Conservation (phyloP, 2,797 vertebrate species). For the Podarcis siculus region DNA sequence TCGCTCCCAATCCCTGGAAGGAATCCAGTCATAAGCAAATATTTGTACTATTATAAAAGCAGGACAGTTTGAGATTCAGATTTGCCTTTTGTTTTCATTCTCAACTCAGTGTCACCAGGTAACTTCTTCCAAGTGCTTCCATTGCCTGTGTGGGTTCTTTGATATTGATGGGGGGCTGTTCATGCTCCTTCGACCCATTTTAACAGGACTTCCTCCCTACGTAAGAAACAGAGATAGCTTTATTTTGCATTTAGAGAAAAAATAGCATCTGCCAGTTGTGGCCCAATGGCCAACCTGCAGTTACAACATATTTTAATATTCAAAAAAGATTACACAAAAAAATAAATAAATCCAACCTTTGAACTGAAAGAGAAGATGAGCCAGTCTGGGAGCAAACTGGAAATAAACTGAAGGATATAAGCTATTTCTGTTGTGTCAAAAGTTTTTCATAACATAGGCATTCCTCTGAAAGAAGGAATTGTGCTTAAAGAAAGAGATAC, state of each 20-base stretch:
- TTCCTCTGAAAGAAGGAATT: too few species aligned
- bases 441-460: background rate
- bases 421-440: background rate
- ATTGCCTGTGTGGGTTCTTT: background rate
- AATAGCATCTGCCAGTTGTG: too few species aligned
- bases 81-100: background rate
- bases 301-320: too few species aligned
- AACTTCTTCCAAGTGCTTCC: background rate
- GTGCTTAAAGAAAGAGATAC: background rate
- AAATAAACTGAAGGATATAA: background rate
- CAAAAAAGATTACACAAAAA: too few species aligned
- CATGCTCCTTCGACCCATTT: background rate
- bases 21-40: conserved; percentile 9
- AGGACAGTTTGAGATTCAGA: background rate
- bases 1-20: conserved; percentile 2
- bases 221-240: background rate
- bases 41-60: background rate
- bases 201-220: background rate
- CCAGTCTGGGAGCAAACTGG: background rate
- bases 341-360: background rate
- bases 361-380: background rate
- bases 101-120: background rate
- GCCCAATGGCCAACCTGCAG: too few species aligned
- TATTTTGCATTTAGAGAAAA: too few species aligned
- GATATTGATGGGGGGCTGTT: background rate